Conservation (phyloP, 2,888 invertebrate species). For the Metalampra italica region DNA sequence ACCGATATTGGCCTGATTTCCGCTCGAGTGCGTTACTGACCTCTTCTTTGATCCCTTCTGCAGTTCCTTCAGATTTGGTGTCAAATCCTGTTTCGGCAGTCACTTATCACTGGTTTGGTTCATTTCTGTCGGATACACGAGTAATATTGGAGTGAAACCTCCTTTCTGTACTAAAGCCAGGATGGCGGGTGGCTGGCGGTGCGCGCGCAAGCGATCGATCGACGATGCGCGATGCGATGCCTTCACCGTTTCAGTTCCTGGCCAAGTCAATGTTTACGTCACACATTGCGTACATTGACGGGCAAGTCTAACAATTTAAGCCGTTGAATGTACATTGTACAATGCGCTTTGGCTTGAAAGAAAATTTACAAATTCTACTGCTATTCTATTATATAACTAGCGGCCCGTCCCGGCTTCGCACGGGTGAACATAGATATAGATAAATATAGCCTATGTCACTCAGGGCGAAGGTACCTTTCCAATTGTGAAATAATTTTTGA, state of each 20-base stretch:
- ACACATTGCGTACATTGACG: conserved; percentile 72
- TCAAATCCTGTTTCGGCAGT: conserved; percentile 37
- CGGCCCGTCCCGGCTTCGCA: no score
- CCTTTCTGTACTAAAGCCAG: conserved; percentile 50
- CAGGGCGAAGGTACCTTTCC: no score
- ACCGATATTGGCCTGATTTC: not conserved
- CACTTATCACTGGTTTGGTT: conserved; percentile 66
- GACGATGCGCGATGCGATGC: conserved; percentile 61
- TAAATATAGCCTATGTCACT: no score
- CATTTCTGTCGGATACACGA: conserved; percentile 67
- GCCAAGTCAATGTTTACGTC: conserved; percentile 69
- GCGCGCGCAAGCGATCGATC: conserved; percentile 76
- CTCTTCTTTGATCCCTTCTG: conserved; percentile 31
- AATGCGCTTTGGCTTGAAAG: conserved; percentile 12
- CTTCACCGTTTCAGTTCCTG: conserved; percentile 43
- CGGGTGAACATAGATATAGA: no score
- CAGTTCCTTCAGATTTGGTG: not conserved
- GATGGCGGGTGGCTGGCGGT: conserved; percentile 42
- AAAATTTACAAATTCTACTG: not conserved
- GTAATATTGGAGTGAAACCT: conserved; percentile 54
- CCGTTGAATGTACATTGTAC: conserved; percentile 42
- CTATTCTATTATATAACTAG: no score
- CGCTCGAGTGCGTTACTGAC: conserved; percentile 32
- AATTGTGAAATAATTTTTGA: no score
- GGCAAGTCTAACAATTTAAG: conserved; percentile 40